Conservation (phyloP, 1,140 invertebrate genomes). For the Cydia fagiglandana region DNA sequence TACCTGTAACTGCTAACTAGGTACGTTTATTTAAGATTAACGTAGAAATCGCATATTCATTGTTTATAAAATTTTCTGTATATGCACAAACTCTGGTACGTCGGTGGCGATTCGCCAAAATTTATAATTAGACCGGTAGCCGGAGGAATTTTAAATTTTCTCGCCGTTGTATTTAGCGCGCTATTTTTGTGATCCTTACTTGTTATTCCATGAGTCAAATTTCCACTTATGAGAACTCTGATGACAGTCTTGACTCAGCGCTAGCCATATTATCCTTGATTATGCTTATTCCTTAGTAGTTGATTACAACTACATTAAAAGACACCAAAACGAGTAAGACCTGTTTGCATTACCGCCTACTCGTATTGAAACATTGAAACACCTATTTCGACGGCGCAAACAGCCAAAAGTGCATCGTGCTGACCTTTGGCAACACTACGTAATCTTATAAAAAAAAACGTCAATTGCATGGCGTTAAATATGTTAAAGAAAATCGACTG, state of each 20-base stretch:
- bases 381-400: neutral
- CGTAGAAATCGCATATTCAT: slow-evolving; percentile 39
- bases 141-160: slow-evolving; percentile 59
- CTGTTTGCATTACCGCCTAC: slow-evolving; percentile 6
- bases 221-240: neutral
- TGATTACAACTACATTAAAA: neutral
- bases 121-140: slow-evolving; percentile 59
- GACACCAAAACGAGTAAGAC: neutral
- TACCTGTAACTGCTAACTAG: slow-evolving; percentile 34
- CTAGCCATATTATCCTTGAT: neutral
- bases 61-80: slow-evolving; percentile 36
- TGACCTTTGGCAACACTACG: slow-evolving; percentile 21
- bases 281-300: neutral
- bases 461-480: neutral
- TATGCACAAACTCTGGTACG: slow-evolving; percentile 38
- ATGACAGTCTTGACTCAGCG: neutral
- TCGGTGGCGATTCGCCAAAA: slow-evolving; percentile 61
- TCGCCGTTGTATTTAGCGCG: slow-evolving; percentile 41
- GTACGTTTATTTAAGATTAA: slow-evolving; percentile 40
- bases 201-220: slow-evolving; percentile 16
- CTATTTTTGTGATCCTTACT: slow-evolving; percentile 48
- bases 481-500: neutral
- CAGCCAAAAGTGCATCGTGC: slow-evolving; percentile 21
- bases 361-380: neutral
- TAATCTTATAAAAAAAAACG: neutral